Evolutionary conservation across 2,797 vertebrate species (phyloP).

Genomic region (Sus cebifrons): DNA sequence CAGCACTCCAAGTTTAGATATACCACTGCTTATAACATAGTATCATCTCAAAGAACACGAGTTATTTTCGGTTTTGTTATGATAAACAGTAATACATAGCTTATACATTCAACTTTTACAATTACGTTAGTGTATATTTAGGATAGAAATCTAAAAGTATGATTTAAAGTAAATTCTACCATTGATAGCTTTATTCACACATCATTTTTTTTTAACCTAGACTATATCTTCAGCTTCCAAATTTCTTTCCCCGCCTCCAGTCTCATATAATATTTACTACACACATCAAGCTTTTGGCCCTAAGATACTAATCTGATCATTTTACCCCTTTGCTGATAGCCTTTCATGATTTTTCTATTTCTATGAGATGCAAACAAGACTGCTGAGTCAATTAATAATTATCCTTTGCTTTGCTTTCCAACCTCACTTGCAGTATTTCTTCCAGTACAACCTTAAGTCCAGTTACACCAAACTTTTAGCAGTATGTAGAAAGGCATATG

Average conservation of each 20-base stretch:
- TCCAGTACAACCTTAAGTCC: not conserved
- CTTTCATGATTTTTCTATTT: not conserved
- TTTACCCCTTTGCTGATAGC: not conserved
- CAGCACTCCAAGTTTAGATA: not conserved
- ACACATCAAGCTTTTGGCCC: not conserved
- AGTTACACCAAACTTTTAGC: not conserved
- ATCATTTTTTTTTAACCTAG: slow-evolving; percentile 52
- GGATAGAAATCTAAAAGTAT: not conserved
- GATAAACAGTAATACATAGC: not conserved
- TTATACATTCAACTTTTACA: not conserved
- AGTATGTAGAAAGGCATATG: not conserved
- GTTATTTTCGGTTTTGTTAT: not conserved
- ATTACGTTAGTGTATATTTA: not conserved
- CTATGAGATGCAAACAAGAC: not conserved
- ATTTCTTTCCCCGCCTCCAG: not conserved
- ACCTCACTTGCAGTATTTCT: not conserved
- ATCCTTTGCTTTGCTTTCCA: not conserved
- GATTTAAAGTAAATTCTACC: not conserved
- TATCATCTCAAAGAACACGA: not conserved
- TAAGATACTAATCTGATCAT: not conserved
- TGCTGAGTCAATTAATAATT: not conserved
- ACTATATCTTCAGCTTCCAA: not conserved
- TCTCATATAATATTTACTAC: not conserved
- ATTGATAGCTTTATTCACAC: not conserved
- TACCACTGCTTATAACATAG: not conserved